phyloP scores from a whole-genome alignment of 2,113 vertebrate genomes.

The Drymodes brunneopygia region DNA sequence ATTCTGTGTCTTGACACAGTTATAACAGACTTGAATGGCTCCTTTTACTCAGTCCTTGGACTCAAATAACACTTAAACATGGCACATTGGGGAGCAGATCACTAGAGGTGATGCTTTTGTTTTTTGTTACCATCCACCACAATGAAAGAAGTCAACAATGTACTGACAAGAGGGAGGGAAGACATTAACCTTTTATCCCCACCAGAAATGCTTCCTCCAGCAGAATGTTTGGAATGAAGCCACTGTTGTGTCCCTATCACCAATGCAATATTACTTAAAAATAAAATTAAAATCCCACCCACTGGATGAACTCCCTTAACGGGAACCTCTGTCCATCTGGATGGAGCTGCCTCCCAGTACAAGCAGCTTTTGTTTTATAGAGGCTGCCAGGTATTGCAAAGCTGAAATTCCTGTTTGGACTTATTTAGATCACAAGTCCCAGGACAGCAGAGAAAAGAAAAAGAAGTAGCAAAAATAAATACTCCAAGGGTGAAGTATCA shows the following conservation, averaged over 20 bases:
- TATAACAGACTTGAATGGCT: not conserved
- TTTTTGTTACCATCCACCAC: not conserved
- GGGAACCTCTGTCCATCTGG: not conserved
- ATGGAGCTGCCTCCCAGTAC: not conserved
- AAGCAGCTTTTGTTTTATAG: not conserved
- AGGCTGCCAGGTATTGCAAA: not conserved
- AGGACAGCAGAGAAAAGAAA: not conserved
- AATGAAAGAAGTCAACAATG: not conserved
- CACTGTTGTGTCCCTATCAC: not conserved
- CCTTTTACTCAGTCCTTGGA: not conserved
- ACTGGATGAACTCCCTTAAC: not conserved
- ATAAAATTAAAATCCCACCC: not conserved
- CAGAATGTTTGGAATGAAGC: not conserved
- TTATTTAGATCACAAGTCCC: not conserved
- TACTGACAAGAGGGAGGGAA: not conserved
- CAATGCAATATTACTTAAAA: not conserved
- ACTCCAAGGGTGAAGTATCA: not conserved
- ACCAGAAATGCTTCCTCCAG: not conserved
- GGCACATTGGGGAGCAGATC: not conserved
- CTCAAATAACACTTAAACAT: not conserved
- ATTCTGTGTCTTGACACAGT: not conserved
- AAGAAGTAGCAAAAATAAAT: not conserved
- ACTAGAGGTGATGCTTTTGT: not conserved
- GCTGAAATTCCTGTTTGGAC: not conserved
- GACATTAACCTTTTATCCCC: not conserved